Base-by-base conservation (phyloP, 2,888 invertebrate genomes). In the Harpalus rufipes region DNA sequence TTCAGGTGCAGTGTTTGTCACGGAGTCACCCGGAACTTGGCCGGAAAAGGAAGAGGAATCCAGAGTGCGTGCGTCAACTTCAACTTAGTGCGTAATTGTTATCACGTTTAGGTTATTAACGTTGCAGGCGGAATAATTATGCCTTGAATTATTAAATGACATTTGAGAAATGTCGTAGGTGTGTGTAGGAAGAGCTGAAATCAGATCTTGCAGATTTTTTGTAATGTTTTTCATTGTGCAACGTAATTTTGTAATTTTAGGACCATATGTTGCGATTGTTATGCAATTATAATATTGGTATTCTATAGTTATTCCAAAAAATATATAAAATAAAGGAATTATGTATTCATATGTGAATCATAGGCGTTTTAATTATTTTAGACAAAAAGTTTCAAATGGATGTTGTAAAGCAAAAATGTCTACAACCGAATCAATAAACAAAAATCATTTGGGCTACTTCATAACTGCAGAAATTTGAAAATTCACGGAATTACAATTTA, bases 1-100 rank as follows among this genome's bases (percentile, higher is more conserved):
- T 74, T 44, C 72, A 74, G 72, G 44, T 74, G 68, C 44, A 12
- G 72, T 44, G 39, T 68, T 44, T 44, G 16, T 56, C 78, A 78
- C 78, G 78, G 25, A 78, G 78, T 7, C 14, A 78, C 78, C 78
- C 78, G 78, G 78, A 78, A 78, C 72, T 39, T 7, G 44, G 56
- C 58, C 78, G 78, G 78, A 78, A 78, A 78, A 56, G 78, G 76
- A 78, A 78, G 25, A 58, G 58, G 78, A 78, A 78, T 78, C 18
- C 12, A 74, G 72, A 63, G 63, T 68, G 16, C 68, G 39, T 14
- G n/a, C 68, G 32, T 39, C 14, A 14, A 68, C 10, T 21, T 21
- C n/a, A 51, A 51, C 44, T 21, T 14, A 74, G n/a, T 44, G 18
- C 44, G 44, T 44, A 39, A 72, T 44, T 74, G 18, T 18, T 18